phyloP scores from a whole-genome alignment of 1,140 invertebrate species.

The Ooceraea biroi region DNA sequence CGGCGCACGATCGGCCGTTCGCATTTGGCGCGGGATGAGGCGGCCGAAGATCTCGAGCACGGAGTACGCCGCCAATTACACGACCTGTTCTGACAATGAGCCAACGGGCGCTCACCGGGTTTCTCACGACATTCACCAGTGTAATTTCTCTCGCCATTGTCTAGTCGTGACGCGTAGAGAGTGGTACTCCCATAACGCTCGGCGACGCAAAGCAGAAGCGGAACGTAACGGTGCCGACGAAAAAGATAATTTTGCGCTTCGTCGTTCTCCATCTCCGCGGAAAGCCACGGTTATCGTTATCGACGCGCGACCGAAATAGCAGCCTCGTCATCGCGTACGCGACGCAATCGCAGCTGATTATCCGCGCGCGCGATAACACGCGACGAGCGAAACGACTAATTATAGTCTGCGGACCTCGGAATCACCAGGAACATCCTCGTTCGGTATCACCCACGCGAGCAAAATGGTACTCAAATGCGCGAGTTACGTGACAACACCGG shows the following conservation, averaged over 20 bases:
- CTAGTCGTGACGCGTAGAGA: constrained; percentile 58
- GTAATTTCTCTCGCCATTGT: constrained; percentile 74
- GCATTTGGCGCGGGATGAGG: constrained; percentile 25
- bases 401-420: neutral
- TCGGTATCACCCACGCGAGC: neutral
- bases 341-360: constrained; percentile 18
- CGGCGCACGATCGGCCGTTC: neutral
- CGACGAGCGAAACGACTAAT: constrained; percentile 19
- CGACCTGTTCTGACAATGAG: constrained; percentile 62
- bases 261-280: neutral
- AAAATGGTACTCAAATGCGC: neutral
- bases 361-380: constrained; percentile 44
- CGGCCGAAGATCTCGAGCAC: constrained; percentile 43
- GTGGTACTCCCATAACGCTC: constrained; percentile 23
- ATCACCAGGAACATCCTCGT: constrained; percentile 6
- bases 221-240: constrained; percentile 34
- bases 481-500: neutral
- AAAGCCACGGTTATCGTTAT: constrained; percentile 25
- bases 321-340: constrained; percentile 37
- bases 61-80: constrained; percentile 56
- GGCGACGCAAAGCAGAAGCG: constrained; percentile 34
- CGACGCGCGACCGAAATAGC: constrained; percentile 30
- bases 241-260: constrained; percentile 13
- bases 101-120: constrained; percentile 48
- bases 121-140: constrained; percentile 72